Evolutionary conservation across 2,113 vertebrate species (phyloP).

Genomic region (Odontesthes bonariensis): DNA sequence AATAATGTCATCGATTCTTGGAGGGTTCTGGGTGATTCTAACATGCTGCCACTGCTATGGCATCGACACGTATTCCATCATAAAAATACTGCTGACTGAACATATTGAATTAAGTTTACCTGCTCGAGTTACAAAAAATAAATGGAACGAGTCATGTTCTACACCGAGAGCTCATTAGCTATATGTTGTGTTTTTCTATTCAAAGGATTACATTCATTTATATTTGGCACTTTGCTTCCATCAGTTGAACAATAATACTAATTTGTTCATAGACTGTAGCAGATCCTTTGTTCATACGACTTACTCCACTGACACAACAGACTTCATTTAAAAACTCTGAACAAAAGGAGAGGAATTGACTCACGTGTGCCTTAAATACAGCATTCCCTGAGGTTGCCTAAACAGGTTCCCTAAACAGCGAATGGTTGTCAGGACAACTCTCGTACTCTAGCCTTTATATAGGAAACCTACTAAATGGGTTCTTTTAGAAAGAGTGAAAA

Average conservation of each 20-base stretch:
- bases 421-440: constrained; percentile 66
- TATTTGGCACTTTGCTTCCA: constrained; percentile 51
- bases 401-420: no score
- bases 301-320: constrained; percentile 48
- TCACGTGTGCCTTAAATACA: constrained; percentile 33
- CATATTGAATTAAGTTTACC: not conserved
- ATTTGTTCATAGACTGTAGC: constrained; percentile 61
- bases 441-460: constrained; percentile 48
- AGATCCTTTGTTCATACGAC: constrained; percentile 49
- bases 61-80: not conserved
- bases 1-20: not conserved
- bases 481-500: constrained; percentile 67
- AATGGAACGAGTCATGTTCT: constrained; percentile 20
- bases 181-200: constrained; percentile 66
- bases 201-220: constrained; percentile 62
- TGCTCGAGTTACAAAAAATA: not conserved
- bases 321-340: constrained; percentile 49
- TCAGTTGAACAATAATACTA: constrained; percentile 56
- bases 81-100: constrained; percentile 10
- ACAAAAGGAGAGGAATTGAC: constrained; percentile 63
- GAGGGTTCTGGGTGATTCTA: no score
- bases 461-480: constrained; percentile 62
- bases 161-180: constrained; percentile 64
- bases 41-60: no score
- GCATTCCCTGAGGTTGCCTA: constrained; percentile 50